A percentile compares a stretch with the other conserved stretches of the same genome.
Evolutionary conservation across 2,113 vertebrate species (phyloP).

Genomic region (Colius striatus): DNA sequence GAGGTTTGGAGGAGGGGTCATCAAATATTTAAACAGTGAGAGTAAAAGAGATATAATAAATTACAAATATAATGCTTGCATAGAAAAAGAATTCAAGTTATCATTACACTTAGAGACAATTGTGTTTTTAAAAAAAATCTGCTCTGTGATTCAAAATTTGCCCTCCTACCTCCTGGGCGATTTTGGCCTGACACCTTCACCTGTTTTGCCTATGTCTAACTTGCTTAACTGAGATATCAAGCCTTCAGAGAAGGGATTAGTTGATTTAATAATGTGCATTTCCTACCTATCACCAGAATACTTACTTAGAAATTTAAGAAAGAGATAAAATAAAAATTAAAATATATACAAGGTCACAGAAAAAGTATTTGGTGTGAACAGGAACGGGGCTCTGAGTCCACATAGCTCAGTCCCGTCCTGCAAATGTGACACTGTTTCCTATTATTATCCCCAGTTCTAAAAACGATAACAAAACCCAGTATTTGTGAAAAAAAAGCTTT

Average conservation of each 20-base stretch:
- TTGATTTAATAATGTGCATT: not conserved
- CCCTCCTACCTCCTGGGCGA: not conserved
- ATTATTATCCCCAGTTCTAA: not conserved
- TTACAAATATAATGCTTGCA: not conserved
- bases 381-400: not conserved
- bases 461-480: not conserved
- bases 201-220: not conserved
- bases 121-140: not conserved
- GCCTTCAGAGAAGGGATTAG: not conserved
- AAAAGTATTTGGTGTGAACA: not conserved
- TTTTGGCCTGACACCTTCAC: not conserved
- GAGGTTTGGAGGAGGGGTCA: not conserved
- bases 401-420: not conserved
- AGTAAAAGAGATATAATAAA: not conserved
- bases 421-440: not conserved
- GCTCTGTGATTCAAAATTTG: not conserved
- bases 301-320: not conserved
- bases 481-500: not conserved
- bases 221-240: not conserved
- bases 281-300: not conserved
- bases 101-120: not conserved
- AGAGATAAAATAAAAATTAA: not conserved
- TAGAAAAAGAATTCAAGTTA: not conserved
- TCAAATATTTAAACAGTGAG: not conserved
- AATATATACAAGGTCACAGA: not conserved